These are phyloP conservation scores for Drosophila leontia DNA, from an alignment of 1,140 invertebrate species.

Conservation along the genomic window DNA sequence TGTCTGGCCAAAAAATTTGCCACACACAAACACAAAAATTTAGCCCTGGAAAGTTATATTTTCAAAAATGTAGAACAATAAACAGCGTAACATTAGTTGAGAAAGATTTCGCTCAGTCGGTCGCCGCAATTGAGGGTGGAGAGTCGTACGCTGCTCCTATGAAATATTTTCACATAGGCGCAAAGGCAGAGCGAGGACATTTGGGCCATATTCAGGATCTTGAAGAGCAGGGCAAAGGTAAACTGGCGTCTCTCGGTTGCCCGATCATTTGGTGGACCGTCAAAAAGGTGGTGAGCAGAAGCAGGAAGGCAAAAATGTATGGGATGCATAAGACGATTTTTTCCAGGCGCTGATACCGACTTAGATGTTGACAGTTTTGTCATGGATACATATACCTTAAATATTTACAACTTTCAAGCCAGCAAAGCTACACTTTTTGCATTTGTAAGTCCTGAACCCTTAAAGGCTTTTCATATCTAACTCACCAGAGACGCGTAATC, in stretches of 20 bases:
- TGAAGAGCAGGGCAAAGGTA: slow-evolving; percentile 11
- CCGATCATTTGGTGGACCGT: background rate
- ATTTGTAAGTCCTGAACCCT: background rate
- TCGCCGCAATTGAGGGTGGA: slow-evolving; percentile 25
- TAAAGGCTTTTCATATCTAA: slow-evolving; percentile 20
- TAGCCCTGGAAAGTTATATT: slow-evolving; percentile 4
- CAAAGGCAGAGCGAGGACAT: background rate
- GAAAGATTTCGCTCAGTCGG: slow-evolving; percentile 25
- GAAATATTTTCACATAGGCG: background rate
- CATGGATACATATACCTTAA: background rate
- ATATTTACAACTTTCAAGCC: background rate
- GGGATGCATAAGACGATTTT: too few species aligned
- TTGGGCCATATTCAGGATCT: slow-evolving; percentile 29
- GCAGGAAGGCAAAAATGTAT: background rate
- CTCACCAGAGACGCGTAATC: slow-evolving; percentile 4
- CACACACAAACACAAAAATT: background rate
- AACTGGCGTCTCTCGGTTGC: background rate
- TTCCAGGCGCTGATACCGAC: too few species aligned
- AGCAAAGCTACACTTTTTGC: background rate
- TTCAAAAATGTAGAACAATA: background rate
- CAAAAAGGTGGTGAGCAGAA: background rate
- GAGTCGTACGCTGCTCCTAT: background rate
- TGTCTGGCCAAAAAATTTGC: slow-evolving; percentile 13
- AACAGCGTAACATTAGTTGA: background rate
- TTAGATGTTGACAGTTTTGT: background rate